phyloP scores from a whole-genome alignment of 2,113 vertebrate species.

The Colius striatus region DNA sequence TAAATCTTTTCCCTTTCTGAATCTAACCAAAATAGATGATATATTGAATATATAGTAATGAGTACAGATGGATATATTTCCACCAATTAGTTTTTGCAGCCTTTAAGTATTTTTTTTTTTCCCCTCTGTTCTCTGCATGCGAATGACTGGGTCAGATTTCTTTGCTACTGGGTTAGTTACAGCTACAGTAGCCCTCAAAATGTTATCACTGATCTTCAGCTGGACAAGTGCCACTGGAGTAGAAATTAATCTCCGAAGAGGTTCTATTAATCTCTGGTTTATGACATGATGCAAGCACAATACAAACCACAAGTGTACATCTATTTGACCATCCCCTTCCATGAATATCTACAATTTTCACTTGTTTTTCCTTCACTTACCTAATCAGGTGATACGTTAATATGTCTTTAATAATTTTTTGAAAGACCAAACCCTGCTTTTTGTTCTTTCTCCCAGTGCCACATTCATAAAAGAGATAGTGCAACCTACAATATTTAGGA shows the following conservation, averaged over 20 bases:
- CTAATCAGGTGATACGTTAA: background rate
- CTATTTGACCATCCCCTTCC: background rate
- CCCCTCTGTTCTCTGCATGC: background rate
- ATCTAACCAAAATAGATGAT: constrained; percentile 17
- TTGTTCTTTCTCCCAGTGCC: background rate
- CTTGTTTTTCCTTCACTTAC: background rate
- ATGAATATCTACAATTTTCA: background rate
- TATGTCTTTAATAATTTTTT: background rate
- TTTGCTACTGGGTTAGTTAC: background rate
- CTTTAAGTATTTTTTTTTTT: background rate
- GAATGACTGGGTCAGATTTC: background rate
- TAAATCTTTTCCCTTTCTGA: constrained; percentile 3
- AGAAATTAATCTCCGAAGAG: background rate
- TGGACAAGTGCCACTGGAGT: background rate
- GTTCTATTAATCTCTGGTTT: background rate
- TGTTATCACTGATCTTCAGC: background rate
- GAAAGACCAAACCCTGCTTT: background rate
- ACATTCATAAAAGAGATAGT: background rate
- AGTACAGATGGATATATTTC: constrained; percentile 18
- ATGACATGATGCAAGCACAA: background rate
- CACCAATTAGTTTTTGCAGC: background rate
- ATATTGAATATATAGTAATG: background rate
- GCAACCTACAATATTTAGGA: background rate
- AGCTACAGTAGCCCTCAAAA: background rate
- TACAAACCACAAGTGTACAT: background rate